Evolutionary conservation across 2,113 vertebrate genomes (phyloP).

Genomic region (Apistogramma diplotaenia): DNA sequence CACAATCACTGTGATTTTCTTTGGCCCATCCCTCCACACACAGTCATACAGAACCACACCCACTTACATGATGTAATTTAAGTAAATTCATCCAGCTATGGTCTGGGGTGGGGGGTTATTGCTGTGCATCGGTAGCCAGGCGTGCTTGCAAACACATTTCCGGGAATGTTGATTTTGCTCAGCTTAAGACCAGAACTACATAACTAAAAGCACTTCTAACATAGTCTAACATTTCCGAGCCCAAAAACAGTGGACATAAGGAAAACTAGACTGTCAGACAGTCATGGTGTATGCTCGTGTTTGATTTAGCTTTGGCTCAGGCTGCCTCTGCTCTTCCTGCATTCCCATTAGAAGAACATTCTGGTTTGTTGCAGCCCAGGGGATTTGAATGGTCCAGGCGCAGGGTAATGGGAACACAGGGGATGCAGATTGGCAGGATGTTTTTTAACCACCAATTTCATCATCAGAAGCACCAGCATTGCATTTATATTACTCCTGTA

Average conservation of each 20-base stretch:
- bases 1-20: background rate
- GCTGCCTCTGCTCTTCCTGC: conserved; percentile 38
- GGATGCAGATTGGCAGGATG: conserved; percentile 39
- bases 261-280: conserved; percentile 23
- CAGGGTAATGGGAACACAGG: conserved; percentile 50
- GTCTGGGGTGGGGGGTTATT: no score
- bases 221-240: conserved; percentile 22
- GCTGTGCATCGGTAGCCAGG: background rate
- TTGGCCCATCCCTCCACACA: background rate
- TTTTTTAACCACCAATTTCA: background rate
- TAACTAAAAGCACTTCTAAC: conserved; percentile 1
- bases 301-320: conserved; percentile 15
- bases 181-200: conserved; percentile 1
- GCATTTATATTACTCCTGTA: conserved; percentile 2
- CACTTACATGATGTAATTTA: background rate
- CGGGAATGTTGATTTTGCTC: conserved; percentile 17
- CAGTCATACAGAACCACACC: background rate
- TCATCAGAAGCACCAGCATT: conserved; percentile 7
- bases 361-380: conserved; percentile 45
- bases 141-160: background rate
- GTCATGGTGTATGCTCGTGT: background rate
- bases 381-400: conserved; percentile 59
- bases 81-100: background rate
- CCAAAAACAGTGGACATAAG: conserved; percentile 15
- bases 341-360: conserved; percentile 55